Base-by-base conservation (phyloP, 2,797 vertebrate species). In the Peromyscus melanophrys region DNA sequence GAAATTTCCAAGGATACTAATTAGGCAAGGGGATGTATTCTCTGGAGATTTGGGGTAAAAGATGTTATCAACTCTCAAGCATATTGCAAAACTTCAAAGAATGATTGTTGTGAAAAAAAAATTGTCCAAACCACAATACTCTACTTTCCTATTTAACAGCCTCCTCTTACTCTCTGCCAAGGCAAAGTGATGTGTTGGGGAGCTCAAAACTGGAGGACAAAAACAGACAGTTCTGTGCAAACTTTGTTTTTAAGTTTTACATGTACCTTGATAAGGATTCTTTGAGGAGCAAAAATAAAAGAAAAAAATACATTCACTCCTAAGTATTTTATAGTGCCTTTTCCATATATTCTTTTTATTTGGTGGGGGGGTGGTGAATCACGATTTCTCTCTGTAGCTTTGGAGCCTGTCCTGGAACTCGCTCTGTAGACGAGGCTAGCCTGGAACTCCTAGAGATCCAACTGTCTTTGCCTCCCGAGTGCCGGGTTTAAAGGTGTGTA, bases 291-390 rank as follows among this genome's bases (percentile, higher is more conserved):
- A 37, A n/a, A 57, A 81, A 52, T 52, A 52, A 52, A 52, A 52
- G 14, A 52, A n/a, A 55, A n/a, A 80, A 52, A 21, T 19, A 21
- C 10, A 57, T n/a, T 57, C 21, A 80, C 78, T 93, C 27, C 85
- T 84, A 89, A 88, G 59, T 67, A 94, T 86, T 92, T 82, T 92
- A 83, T 59, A 75, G 3, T 93, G 21, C 57, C 14, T 29, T 43
- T 84, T 43, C 46, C 57, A 93, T 91, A 49, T 90, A 61, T 55
- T 55, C 14, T 55, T 55, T 55, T 55, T 17, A 49, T 49, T 55
- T n/a, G n/a, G n/a, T n/a, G n/a, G n/a, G 55, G 52, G 16, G 16
- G 1, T 1, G 0, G 16, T 55, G 16, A 55, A 17, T 17, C 55
- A 55, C 2, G 55, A 55, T 55, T 55, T 55, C 16, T 55, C 55